These are phyloP conservation scores for Orthosia cruda DNA, from an alignment of 2,888 invertebrate genomes.

Conservation along the genomic window DNA sequence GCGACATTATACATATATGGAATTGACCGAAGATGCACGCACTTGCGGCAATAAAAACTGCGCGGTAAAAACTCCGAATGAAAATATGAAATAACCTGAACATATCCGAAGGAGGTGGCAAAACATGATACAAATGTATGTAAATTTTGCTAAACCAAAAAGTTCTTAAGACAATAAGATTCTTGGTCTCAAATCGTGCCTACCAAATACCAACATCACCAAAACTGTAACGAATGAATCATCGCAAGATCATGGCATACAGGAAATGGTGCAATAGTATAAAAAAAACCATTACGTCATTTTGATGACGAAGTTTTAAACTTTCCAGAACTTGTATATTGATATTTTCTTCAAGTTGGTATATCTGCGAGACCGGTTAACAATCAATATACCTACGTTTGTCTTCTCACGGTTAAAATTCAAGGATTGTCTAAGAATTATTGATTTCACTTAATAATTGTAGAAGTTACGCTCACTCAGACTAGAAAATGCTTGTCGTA, in stretches of 20 bases:
- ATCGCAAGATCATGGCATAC: conserved; percentile 1
- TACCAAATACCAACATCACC: background rate
- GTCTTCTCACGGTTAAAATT: conserved; percentile 8
- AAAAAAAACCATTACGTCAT: conserved; percentile 28
- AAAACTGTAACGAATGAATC: conserved; percentile 22
- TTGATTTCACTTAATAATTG: conserved; percentile 17
- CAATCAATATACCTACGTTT: background rate
- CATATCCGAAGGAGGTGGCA: background rate
- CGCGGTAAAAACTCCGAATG: too few relatives aligned
- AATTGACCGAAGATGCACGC: too few relatives aligned
- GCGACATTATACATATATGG: too few relatives aligned
- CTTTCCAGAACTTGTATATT: conserved; percentile 1
- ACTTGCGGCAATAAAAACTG: too few relatives aligned
- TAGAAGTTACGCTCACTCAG: background rate
- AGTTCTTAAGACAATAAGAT: background rate
- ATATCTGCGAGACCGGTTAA: conserved; percentile 5
- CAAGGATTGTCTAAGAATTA: conserved; percentile 10
- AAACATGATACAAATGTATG: background rate
- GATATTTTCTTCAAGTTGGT: conserved; percentile 1
- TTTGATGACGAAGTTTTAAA: background rate
- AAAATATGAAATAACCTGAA: background rate
- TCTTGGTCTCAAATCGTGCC: background rate
- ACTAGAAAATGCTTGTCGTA: conserved; percentile 6
- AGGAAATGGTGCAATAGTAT: conserved; percentile 26
- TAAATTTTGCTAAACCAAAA: background rate